phyloP scores from a whole-genome alignment of 53 echinoderm and acorn worm genomes.

The Antedon mediterranea region DNA sequence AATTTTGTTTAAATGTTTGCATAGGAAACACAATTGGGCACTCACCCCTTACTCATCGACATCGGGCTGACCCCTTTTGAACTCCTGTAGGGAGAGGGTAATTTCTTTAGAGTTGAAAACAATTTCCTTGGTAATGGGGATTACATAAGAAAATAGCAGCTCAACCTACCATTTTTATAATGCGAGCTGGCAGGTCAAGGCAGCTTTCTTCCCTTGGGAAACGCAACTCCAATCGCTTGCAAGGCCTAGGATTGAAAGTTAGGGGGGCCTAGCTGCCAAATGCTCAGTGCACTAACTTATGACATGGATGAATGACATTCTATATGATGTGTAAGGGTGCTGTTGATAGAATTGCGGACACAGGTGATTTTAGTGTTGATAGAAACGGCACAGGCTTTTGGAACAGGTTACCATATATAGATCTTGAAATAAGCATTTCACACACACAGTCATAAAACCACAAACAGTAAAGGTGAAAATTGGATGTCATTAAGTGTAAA shows the following conservation, averaged over 20 bases:
- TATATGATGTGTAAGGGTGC: not conserved
- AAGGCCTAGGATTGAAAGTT: not conserved
- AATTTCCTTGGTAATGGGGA: not conserved
- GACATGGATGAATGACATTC: not conserved
- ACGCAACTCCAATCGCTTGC: not conserved
- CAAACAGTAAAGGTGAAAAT: not conserved
- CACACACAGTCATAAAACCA: not conserved
- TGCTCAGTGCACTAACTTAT: not conserved
- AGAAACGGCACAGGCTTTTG: not conserved
- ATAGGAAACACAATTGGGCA: not conserved
- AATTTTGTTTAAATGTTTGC: not conserved
- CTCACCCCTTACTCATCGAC: not conserved
- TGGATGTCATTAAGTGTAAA: not conserved
- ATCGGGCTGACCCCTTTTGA: not conserved
- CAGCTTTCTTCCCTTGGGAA: not conserved
- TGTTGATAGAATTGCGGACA: not conserved
- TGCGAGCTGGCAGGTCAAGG: not conserved
- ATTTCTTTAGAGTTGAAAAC: constrained; percentile 1
- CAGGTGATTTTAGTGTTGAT: not conserved
- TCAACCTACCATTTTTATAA: not conserved
- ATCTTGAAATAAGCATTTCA: no score
- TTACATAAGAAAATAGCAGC: not conserved
- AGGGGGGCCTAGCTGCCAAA: not conserved
- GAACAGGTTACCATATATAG: not conserved
- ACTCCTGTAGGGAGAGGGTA: not conserved